Evolutionary conservation across 1,140 invertebrate genomes (phyloP).

Genomic region (Drosophila santomea): DNA sequence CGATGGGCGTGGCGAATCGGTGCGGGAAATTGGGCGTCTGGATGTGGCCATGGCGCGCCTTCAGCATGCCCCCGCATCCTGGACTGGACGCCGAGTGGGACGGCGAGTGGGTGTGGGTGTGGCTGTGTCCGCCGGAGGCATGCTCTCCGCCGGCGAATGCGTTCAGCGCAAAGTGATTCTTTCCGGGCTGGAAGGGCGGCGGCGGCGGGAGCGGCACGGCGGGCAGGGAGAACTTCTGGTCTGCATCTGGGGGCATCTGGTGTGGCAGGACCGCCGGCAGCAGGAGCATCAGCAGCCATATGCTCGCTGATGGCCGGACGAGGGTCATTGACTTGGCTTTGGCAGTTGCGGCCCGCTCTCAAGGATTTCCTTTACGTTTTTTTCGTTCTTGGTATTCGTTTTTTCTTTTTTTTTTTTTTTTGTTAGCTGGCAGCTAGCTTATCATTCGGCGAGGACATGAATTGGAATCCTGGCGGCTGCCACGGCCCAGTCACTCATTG

Average conservation of each 20-base stretch:
- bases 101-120: background rate
- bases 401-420: conserved; percentile 1
- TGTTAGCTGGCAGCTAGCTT: conserved; percentile 20
- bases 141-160: conserved; percentile 58
- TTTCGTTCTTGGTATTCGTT: background rate
- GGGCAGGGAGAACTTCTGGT: conserved; percentile 73
- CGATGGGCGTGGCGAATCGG: conserved; percentile 91
- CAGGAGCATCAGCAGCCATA: conserved; percentile 51
- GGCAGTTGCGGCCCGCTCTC: conserved; percentile 12
- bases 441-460: conserved; percentile 59
- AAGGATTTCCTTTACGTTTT: background rate
- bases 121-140: conserved; percentile 9
- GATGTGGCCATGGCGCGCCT: conserved; percentile 88
- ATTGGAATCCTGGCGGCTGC: conserved; percentile 7
- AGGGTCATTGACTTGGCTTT: conserved; percentile 67
- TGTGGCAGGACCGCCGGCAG: conserved; percentile 22
- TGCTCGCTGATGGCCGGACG: conserved; percentile 49
- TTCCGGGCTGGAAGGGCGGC: conserved; percentile 62
- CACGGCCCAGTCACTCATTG: conserved; percentile 51
- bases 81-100: conserved; percentile 9
- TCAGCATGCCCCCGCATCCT: conserved; percentile 88
- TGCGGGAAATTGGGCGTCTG: conserved; percentile 93
- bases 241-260: conserved; percentile 32
- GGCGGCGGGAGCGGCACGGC: conserved; percentile 76
- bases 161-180: conserved; percentile 70